A percentile compares a stretch with the other conserved stretches of the same genome.
Conservation (phyloP, 2,797 vertebrate species). For the Chrysolophus pictus region DNA sequence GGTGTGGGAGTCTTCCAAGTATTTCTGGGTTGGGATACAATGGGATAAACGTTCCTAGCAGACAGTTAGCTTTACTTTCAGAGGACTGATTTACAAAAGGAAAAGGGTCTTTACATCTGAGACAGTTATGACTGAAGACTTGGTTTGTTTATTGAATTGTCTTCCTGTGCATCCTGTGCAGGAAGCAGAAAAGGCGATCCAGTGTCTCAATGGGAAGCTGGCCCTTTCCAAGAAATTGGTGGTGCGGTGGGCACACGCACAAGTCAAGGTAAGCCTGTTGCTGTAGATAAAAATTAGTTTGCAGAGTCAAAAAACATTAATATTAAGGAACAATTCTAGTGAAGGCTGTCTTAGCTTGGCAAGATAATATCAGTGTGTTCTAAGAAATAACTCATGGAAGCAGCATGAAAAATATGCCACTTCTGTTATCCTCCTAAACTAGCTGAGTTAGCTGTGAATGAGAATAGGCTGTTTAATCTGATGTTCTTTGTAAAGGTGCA, state of each 20-base stretch:
- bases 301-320: rapidly evolving
- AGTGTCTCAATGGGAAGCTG: slow-evolving; percentile 96
- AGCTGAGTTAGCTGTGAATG: background rate
- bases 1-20: background rate
- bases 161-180: slow-evolving; percentile 79
- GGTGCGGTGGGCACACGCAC: slow-evolving; percentile 96
- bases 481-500: background rate
- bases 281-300: rapidly evolving
- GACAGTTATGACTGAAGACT: slow-evolving; percentile 27
- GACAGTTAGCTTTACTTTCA: background rate
- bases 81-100: background rate
- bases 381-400: background rate
- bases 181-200: slow-evolving; percentile 97
- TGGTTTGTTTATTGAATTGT: slow-evolving; percentile 25
- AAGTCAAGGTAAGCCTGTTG: slow-evolving; percentile 83
- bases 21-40: background rate
- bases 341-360: background rate
- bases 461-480: background rate
- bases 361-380: background rate
- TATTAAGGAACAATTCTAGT: background rate
- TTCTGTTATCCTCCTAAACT: rapidly evolving
- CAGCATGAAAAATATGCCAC: rapidly evolving
- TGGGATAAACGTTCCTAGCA: background rate
- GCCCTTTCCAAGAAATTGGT: slow-evolving; percentile 97
- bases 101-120: background rate